Percentiles rank a stretch among this genome's conserved stretches.
These are phyloP conservation scores for Clarias platycephalus DNA, from an alignment of 2,797 vertebrate species.

Conservation along the genomic window DNA sequence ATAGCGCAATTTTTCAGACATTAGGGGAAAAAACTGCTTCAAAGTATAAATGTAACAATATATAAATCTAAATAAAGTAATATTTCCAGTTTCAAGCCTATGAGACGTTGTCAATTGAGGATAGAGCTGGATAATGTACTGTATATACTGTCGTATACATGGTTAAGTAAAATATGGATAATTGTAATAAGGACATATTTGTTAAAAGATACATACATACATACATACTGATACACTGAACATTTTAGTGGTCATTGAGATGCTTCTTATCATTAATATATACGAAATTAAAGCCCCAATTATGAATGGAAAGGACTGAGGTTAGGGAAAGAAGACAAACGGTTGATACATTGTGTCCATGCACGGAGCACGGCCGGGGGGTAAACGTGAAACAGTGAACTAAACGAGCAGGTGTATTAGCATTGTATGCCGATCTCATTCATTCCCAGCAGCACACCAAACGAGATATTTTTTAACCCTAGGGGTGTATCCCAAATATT, in stretches of 20 bases:
- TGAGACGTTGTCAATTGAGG: not conserved
- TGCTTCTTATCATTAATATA: slow-evolving; percentile 1
- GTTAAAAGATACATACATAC: slow-evolving; percentile 24
- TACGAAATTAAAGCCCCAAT: slow-evolving; percentile 1
- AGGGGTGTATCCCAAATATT: not conserved
- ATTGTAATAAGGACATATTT: slow-evolving; percentile 1
- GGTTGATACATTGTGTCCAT: too few species aligned
- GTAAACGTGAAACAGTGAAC: not conserved
- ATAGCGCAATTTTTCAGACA: not conserved
- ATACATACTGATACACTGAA: slow-evolving; percentile 18
- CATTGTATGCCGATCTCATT: not conserved
- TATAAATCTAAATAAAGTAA: not conserved
- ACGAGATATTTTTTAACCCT: not conserved
- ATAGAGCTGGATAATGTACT: not conserved
- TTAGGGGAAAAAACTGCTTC: not conserved
- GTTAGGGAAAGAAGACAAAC: not conserved
- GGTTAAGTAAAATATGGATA: slow-evolving; percentile 7
- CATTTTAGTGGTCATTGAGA: slow-evolving; percentile 40
- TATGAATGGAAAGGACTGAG: not conserved
- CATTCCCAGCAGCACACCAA: not conserved
- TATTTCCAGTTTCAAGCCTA: slow-evolving; percentile 20
- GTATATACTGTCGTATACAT: slow-evolving; percentile 11
- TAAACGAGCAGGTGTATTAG: not conserved
- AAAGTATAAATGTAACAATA: not conserved
- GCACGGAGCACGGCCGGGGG: not conserved